Evolutionary conservation across 2,113 vertebrate species (phyloP).

Genomic region (Phaethornis superciliosus): DNA sequence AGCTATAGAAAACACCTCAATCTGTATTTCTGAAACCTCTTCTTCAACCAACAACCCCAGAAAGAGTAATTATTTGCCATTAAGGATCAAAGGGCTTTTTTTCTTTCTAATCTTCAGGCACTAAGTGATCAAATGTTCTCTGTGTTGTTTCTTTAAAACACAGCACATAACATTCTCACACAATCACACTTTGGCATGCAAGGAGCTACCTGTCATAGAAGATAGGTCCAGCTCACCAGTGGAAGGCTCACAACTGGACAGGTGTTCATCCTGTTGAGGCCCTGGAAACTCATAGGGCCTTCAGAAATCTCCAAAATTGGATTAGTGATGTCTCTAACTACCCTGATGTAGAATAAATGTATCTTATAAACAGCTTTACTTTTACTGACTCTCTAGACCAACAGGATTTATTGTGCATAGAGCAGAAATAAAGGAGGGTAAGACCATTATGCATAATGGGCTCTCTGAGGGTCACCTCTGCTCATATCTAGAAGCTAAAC

Average conservation of each 20-base stretch:
- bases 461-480: background rate
- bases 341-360: conserved; percentile 3
- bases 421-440: conserved; percentile 22
- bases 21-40: background rate
- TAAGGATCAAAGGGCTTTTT: background rate
- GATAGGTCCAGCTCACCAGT: background rate
- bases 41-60: background rate
- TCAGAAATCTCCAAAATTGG: background rate
- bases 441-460: background rate
- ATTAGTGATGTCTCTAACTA: conserved; percentile 1
- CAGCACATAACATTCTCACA: background rate
- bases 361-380: conserved; percentile 45
- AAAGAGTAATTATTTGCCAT: background rate
- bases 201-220: background rate
- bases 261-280: background rate
- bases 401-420: conserved; percentile 23
- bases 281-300: background rate
- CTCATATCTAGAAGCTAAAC: background rate
- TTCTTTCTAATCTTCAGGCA: background rate
- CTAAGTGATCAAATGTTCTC: background rate
- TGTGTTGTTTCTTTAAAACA: background rate
- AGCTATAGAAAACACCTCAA: background rate
- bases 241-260: background rate
- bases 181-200: background rate
- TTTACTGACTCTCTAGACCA: background rate